These are phyloP conservation scores for Nycticebus coucang DNA, from an alignment of 2,113 vertebrate species.

Conservation along the genomic window DNA sequence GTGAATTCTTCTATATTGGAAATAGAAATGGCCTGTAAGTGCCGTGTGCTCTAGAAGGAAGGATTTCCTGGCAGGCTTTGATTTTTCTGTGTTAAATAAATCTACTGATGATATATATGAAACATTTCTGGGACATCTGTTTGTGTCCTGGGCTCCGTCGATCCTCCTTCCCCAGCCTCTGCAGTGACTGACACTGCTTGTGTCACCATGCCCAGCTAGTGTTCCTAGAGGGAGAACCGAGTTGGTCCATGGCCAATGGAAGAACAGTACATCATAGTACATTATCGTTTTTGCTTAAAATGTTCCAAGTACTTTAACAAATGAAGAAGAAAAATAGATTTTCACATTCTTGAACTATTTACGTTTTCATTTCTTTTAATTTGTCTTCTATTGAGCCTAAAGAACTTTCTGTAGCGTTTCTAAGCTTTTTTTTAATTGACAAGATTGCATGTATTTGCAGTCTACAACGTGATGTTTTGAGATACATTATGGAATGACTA, in stretches of 20 bases:
- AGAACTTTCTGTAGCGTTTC: background rate
- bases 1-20: constrained; percentile 6
- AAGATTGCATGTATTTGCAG: background rate
- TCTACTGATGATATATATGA: background rate
- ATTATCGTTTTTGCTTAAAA: background rate
- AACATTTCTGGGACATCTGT: constrained; percentile 27
- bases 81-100: constrained; percentile 54
- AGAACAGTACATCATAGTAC: background rate
- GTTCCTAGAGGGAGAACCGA: no score
- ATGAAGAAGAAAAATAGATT: background rate
- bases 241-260: no score
- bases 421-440: background rate
- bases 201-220: no score
- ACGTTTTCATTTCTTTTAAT: background rate
- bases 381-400: background rate
- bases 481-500: background rate
- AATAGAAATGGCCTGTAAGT: background rate
- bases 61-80: constrained; percentile 8
- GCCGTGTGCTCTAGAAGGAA: background rate
- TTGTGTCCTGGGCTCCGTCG: background rate
- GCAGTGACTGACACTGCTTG: no score
- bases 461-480: background rate
- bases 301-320: background rate
- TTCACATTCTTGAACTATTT: background rate
- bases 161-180: no score